phyloP scores from a whole-genome alignment of 1,140 invertebrate species.

The Musca domestica region DNA sequence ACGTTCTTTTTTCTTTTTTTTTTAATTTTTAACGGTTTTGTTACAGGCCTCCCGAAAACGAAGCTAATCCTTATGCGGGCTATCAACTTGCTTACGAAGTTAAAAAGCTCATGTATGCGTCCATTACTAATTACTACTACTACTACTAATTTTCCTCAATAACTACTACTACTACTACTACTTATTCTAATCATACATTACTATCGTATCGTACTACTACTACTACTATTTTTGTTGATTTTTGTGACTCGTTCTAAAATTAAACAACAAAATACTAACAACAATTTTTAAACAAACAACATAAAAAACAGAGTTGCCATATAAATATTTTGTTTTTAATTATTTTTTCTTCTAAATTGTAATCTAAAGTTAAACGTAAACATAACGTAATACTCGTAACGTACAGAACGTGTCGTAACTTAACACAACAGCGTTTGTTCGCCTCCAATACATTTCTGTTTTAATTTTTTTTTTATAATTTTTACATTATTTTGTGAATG shows the following conservation, averaged over 20 bases:
- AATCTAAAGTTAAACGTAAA: too few species aligned
- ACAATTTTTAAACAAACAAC: too few species aligned
- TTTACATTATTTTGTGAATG: too few species aligned
- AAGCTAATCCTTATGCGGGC: conserved; percentile 80
- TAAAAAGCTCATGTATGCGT: conserved; percentile 98
- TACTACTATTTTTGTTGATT: conserved; percentile 8
- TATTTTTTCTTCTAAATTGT: too few species aligned
- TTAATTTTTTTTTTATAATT: too few species aligned
- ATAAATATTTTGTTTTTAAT: too few species aligned
- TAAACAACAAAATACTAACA: not conserved
- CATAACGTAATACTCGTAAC: too few species aligned
- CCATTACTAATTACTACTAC: conserved; percentile 39
- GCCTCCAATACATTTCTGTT: too few species aligned
- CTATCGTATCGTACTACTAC: not conserved
- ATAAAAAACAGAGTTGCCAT: too few species aligned
- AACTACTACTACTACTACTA: conserved; percentile 23
- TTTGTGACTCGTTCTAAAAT: not conserved
- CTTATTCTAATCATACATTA: conserved; percentile 9
- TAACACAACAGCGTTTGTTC: too few species aligned
- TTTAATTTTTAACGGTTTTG: conserved; percentile 46
- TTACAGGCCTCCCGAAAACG: conserved; percentile 82
- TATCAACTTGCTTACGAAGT: conserved; percentile 99
- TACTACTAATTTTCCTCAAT: conserved; percentile 15
- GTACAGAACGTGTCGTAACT: too few species aligned
- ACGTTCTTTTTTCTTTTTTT: conserved; percentile 11